Conservation (phyloP, 2,113 vertebrate genomes). For the Gymnobelideus leadbeateri region DNA sequence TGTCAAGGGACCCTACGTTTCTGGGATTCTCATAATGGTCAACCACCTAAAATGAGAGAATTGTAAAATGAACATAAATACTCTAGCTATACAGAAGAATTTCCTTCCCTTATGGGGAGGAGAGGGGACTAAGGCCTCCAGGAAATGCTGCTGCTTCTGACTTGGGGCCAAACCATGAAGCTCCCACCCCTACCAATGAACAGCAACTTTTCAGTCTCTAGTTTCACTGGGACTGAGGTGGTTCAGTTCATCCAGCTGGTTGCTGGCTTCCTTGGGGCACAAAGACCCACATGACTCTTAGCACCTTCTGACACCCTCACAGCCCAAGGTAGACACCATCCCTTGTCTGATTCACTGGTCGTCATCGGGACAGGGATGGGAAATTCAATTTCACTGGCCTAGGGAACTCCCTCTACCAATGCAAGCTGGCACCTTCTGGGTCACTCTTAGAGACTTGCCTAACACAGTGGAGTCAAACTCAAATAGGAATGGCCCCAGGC, state of each 20-base stretch:
- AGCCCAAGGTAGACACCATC: neutral
- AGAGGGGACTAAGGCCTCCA: too few relatives aligned
- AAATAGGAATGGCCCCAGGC: neutral
- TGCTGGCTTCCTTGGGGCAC: neutral
- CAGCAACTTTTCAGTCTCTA: neutral
- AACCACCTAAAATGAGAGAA: constrained; percentile 89
- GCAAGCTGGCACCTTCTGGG: neutral
- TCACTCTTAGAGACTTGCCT: neutral
- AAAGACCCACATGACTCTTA: neutral
- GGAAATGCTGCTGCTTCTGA: neutral
- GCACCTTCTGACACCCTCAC: neutral
- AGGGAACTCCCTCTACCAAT: neutral
- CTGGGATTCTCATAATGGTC: constrained; percentile 99
- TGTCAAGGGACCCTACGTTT: constrained; percentile 95
- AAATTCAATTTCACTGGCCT: neutral
- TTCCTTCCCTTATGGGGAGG: neutral
- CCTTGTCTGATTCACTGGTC: neutral
- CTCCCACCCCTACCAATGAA: neutral
- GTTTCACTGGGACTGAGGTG: too few relatives aligned
- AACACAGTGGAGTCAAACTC: neutral
- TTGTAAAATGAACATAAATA: neutral
- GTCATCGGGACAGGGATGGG: neutral
- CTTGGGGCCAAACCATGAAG: neutral
- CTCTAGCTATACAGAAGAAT: too few relatives aligned
- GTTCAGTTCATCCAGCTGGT: neutral